Conservation (phyloP, 2,888 invertebrate species). For the Drosophila gaucha region DNA sequence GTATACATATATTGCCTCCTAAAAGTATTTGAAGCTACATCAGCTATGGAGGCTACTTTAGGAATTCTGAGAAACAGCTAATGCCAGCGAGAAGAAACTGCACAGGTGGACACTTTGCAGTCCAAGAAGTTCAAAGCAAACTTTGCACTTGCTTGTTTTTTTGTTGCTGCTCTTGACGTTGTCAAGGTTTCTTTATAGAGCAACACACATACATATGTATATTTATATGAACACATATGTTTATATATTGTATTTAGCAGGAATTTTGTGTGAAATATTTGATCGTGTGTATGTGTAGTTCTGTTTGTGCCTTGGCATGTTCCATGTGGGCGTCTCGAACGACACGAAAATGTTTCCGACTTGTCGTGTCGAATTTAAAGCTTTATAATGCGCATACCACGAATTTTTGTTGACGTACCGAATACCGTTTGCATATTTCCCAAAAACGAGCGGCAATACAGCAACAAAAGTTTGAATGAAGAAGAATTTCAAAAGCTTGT, state of each 20-base stretch:
- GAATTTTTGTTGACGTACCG: constrained; percentile 81
- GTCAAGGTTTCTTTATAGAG: constrained; percentile 70
- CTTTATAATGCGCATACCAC: constrained; percentile 77
- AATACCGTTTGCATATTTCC: constrained; percentile 74
- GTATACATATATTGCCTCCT: too few relatives aligned
- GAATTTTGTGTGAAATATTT: constrained; percentile 67
- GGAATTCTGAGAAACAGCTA: constrained; percentile 64
- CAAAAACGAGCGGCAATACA: constrained; percentile 30
- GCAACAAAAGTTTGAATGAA: constrained; percentile 11
- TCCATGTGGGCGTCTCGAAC: constrained; percentile 70
- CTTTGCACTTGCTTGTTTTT: constrained; percentile 45
- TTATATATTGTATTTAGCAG: constrained; percentile 54
- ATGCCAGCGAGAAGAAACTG: constrained; percentile 61
- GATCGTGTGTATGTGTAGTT: constrained; percentile 15
- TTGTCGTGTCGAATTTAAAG: constrained; percentile 79
- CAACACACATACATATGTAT: constrained; percentile 15
- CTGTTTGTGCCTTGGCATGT: constrained; percentile 45
- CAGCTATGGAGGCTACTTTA: constrained; percentile 16
- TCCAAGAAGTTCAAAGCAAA: constrained; percentile 61
- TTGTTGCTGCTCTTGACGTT: constrained; percentile 70
- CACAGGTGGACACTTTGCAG: constrained; percentile 77
- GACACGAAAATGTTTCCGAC: constrained; percentile 78
- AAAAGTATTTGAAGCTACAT: neutral
- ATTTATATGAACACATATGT: too few relatives aligned
- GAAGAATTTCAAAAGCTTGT: constrained; percentile 51